Base-by-base conservation (phyloP, 2,113 vertebrate species). In the Pogona vitticeps region DNA sequence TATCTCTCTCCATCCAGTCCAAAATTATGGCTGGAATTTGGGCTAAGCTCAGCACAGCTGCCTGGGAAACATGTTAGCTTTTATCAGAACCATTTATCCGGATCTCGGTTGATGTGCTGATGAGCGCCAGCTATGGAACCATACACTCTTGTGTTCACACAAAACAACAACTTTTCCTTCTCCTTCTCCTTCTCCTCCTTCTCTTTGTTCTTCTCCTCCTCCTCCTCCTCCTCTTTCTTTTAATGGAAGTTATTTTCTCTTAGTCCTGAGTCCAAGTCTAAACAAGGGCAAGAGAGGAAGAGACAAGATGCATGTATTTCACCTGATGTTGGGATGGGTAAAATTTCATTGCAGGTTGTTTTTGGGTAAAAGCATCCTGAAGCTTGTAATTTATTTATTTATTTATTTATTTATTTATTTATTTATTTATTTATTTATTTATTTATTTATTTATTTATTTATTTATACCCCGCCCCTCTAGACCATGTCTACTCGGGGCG, bases 1-100 rank as follows among this genome's bases (percentile, higher is more conserved):
- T 58, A 38, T 10, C 67, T 8, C 0, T 0, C 70, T 88, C 61
- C 18, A 68, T 75, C 88, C 82, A 58, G 26, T 86, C 84, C 88
- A 91, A 91, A 81, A 81, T 90, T 91, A 86, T 71, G 91, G 71
- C 4, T 82, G 90, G 90, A 61, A 92, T 91, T 65, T 93, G 92
- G 88, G 92, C 93, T 77, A 4, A 0, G 6, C 42, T 91, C 81
- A 0, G 79, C 3, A 52, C 89, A 93, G 92, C 91, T 95, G 84
- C 15, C 46, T 70, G 92, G 92, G 80, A 90, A 82, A 58, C 0
- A 0, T 59, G 3, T 86, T 80, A 0, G 0, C 21, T 84, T 33
- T 83, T 79, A 36, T 70, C 7, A 0, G 15, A 42, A 65, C 28
- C 58, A 26, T 81, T 80, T 85, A 86, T 75, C 89, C 67, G 81